Evolutionary conservation across 1,140 invertebrate genomes (phyloP).

Genomic region (Latrodectus geometricus): DNA sequence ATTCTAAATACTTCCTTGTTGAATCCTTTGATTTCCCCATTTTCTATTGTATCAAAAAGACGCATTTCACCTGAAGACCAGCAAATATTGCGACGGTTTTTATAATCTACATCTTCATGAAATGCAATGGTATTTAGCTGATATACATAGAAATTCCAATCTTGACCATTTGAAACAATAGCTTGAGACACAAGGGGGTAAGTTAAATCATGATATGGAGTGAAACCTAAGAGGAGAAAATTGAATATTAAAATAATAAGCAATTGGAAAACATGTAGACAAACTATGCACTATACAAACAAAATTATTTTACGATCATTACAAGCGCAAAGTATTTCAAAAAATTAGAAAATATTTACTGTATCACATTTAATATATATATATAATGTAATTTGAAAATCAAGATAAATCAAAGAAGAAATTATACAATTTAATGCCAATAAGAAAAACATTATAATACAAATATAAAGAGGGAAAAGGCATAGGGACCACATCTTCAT

Average conservation of each 20-base stretch:
- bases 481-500: no score
- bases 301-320: not conserved
- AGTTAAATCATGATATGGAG: conserved; percentile 85
- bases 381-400: no score
- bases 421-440: no score
- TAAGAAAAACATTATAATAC: no score
- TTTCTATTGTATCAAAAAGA: conserved; percentile 81
- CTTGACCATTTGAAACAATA: conserved; percentile 84
- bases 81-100: conserved; percentile 82
- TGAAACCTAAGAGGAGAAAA: conserved; percentile 78
- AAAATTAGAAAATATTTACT: no score
- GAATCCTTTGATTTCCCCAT: conserved; percentile 78
- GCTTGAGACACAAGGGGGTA: conserved; percentile 89
- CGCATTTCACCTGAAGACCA: conserved; percentile 80
- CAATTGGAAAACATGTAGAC: not conserved
- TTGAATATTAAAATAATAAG: not conserved
- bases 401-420: no score
- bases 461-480: no score
- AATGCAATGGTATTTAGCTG: conserved; percentile 87
- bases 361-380: no score
- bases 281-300: not conserved
- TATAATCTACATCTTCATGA: conserved; percentile 74
- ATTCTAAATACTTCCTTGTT: conserved; percentile 83
- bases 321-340: not conserved
- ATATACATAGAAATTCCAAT: conserved; percentile 86